Conservation (phyloP, 37 sponge, comb jelly and placozoan species). For the Spongia lamella region DNA sequence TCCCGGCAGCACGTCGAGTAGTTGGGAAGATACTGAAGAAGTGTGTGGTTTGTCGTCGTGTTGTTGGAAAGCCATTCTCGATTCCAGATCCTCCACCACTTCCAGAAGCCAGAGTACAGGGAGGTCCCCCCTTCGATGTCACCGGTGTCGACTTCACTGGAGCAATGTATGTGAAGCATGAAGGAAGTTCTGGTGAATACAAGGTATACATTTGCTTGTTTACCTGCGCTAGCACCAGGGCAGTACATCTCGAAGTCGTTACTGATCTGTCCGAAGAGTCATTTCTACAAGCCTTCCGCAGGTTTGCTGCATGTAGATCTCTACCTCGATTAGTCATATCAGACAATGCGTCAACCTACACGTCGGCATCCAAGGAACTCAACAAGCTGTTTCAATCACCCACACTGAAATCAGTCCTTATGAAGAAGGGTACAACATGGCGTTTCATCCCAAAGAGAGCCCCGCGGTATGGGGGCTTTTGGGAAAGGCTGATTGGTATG, state of each 20-base stretch:
- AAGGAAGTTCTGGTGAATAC: constrained; percentile 4
- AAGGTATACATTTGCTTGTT: constrained; percentile 34
- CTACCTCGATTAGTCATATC: neutral
- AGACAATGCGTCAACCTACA: constrained; percentile 31
- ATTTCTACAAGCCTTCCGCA: constrained; percentile 18
- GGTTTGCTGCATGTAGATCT: constrained; percentile 5
- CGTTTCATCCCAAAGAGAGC: constrained; percentile 1
- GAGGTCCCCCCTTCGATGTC: no score
- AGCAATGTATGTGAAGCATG: constrained; percentile 18
- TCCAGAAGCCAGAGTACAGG: no score
- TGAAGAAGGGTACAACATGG: neutral
- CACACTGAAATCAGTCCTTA: no score
- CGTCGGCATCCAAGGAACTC: constrained; percentile 22
- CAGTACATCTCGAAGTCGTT: constrained; percentile 37
- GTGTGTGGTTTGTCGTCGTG: no score
- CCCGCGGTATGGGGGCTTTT: neutral
- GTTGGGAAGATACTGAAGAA: no score
- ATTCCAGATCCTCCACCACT: no score
- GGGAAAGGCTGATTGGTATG: neutral
- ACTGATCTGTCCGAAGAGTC: constrained; percentile 28
- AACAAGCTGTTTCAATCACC: constrained; percentile 15
- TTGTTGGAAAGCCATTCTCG: no score
- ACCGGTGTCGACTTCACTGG: constrained; percentile 50
- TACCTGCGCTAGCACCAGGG: no score
- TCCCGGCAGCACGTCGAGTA: no score